These are phyloP conservation scores for Berghia stephanieae DNA, from an alignment of 1,140 invertebrate species.

Conservation along the genomic window DNA sequence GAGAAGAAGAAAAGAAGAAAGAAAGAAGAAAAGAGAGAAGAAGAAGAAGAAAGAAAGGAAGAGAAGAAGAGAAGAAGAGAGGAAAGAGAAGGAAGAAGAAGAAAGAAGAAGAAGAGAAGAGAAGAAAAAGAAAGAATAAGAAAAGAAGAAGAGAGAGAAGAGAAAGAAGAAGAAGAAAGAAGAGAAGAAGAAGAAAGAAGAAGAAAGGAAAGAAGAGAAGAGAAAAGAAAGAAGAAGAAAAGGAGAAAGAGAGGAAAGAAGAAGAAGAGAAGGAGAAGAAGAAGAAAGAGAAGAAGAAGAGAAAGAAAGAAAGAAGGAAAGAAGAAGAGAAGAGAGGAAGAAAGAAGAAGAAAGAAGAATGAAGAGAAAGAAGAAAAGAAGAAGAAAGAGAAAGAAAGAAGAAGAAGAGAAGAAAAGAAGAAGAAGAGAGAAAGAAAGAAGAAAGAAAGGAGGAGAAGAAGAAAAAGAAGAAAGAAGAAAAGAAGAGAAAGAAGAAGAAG, in stretches of 20 bases:
- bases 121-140: neutral
- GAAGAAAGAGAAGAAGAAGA: neutral
- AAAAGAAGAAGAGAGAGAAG: neutral
- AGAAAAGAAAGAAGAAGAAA: neutral
- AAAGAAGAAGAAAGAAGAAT: too few relatives aligned
- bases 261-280: neutral
- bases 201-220: neutral
- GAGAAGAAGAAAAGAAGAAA: neutral
- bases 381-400: neutral
- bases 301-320: neutral
- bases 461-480: neutral
- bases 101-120: neutral
- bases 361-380: too few relatives aligned
- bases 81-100: neutral
- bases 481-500: too few relatives aligned
- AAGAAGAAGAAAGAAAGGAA: neutral
- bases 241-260: neutral
- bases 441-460: neutral
- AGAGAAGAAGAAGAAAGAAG: neutral
- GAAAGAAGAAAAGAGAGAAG: neutral
- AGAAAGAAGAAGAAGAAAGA: neutral
- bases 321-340: neutral
- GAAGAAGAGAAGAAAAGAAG: neutral
- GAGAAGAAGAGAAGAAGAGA: neutral
- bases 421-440: neutral